Conservation (phyloP, 2,113 vertebrate genomes). For the Porphyrio hochstetteri region DNA sequence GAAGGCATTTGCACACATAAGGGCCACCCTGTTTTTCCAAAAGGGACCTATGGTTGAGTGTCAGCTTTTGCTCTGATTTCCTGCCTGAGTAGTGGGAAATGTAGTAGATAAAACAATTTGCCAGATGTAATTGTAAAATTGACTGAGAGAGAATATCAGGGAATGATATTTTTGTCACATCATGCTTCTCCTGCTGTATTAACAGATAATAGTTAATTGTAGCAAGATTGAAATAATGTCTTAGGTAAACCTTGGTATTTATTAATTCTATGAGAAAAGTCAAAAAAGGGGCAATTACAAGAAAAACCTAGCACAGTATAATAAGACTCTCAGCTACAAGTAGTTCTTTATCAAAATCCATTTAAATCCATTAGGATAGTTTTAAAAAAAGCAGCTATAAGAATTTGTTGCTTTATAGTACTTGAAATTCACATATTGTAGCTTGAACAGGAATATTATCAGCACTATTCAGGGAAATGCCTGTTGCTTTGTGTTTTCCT, state of each 20-base stretch:
- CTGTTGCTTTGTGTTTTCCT: background rate
- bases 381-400: background rate
- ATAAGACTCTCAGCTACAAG: background rate
- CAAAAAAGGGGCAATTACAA: background rate
- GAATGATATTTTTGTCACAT: background rate
- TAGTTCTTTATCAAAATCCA: background rate
- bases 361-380: background rate
- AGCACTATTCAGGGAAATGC: background rate
- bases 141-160: background rate
- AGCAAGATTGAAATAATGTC: background rate
- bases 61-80: background rate
- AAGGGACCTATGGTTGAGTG: fast-evolving
- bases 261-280: background rate
- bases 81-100: background rate
- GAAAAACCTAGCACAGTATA: background rate
- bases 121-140: background rate
- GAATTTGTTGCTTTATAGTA: background rate
- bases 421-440: background rate
- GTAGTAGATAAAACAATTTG: background rate
- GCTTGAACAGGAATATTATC: background rate
- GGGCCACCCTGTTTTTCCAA: background rate
- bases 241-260: background rate
- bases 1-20: background rate
- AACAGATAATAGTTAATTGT: background rate
- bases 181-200: background rate